Percentiles rank a stretch among this genome's conserved stretches.
These are phyloP conservation scores for Ciona savignyi DNA, from an alignment of 23 tunicate species.

Conservation along the genomic window DNA sequence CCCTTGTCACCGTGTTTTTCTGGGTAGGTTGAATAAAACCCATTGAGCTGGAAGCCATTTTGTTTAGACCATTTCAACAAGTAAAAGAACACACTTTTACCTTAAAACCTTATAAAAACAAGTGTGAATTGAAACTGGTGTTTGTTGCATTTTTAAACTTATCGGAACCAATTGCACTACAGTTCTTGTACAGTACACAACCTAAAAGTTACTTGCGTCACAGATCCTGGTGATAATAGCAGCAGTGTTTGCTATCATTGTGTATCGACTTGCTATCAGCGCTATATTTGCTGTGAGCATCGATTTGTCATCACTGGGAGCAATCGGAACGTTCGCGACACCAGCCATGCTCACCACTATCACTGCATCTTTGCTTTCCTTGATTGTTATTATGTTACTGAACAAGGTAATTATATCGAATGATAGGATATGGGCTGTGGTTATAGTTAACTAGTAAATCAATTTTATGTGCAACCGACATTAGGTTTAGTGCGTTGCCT, in stretches of 20 bases:
- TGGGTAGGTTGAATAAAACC: constrained; percentile 56
- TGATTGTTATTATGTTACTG: constrained; percentile 78
- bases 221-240: constrained; percentile 67
- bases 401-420: constrained; percentile 46
- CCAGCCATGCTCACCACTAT: constrained; percentile 91
- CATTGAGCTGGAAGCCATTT: too few relatives aligned
- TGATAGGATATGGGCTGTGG: neutral
- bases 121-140: neutral
- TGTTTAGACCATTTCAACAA: too few relatives aligned
- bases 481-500: too few relatives aligned
- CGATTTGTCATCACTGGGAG: constrained; percentile 35
- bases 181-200: neutral
- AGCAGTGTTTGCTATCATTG: constrained; percentile 90
- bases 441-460: neutral
- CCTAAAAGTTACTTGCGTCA: neutral
- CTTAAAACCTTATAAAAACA: neutral
- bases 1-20: constrained; percentile 65
- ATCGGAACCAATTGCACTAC: too few relatives aligned
- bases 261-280: constrained; percentile 76
- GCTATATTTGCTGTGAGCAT: constrained; percentile 71
- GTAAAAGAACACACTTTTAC: neutral
- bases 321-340: constrained; percentile 63
- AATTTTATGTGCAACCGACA: too few relatives aligned
- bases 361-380: constrained; percentile 87
- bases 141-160: neutral